phyloP scores from a whole-genome alignment of 2,797 vertebrate species.

The Hemibagrus guttatus region DNA sequence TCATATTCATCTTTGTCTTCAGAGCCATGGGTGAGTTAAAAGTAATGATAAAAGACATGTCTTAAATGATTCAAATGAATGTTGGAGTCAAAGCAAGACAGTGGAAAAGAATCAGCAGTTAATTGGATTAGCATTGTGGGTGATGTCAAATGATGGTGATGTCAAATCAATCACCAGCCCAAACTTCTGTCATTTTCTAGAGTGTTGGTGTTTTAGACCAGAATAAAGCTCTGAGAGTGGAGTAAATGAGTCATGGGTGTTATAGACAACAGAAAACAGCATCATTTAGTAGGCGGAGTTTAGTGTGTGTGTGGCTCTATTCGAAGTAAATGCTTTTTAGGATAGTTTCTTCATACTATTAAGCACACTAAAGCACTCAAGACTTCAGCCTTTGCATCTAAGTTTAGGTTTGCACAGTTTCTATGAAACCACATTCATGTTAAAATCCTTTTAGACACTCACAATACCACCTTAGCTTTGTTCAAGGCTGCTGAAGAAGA shows the following conservation, averaged over 20 bases:
- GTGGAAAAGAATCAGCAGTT: background rate
- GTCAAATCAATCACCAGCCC: background rate
- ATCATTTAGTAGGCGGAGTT: background rate
- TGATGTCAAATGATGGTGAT: background rate
- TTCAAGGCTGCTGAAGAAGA: background rate
- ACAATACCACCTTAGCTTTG: background rate
- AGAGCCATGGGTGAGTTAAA: slow-evolving; percentile 83
- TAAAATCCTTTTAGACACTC: background rate
- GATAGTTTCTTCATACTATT: background rate
- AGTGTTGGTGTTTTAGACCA: background rate
- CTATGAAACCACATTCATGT: background rate
- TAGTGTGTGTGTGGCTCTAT: background rate
- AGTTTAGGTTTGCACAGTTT: background rate
- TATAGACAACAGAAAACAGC: background rate
- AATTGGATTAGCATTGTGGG: background rate
- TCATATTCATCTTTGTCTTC: slow-evolving; percentile 93
- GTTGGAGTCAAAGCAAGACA: background rate
- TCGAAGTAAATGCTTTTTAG: background rate
- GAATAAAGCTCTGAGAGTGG: background rate
- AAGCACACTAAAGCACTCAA: background rate
- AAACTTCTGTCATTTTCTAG: background rate
- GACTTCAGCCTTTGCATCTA: background rate
- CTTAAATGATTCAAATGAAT: background rate
- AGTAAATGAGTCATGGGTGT: background rate
- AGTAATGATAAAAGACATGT: background rate